A percentile compares a stretch with the other conserved stretches of the same genome.
Conservation (phyloP, 1,140 invertebrate genomes). For the Plodia interpunctella region DNA sequence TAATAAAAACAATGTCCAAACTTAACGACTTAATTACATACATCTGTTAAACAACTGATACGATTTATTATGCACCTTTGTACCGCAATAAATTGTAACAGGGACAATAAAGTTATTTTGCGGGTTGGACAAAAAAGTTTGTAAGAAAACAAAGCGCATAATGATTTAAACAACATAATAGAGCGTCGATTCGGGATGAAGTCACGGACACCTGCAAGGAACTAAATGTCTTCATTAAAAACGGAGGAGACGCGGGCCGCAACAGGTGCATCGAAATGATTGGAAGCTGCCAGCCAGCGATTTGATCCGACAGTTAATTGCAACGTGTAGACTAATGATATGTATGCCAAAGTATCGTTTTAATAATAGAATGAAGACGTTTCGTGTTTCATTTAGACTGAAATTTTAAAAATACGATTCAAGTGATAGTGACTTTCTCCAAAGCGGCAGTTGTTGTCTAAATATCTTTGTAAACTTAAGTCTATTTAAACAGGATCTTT, state of each 20-base stretch:
- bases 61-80: constrained; percentile 68
- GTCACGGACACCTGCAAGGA: constrained; percentile 62
- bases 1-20: constrained; percentile 55
- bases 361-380: constrained; percentile 13
- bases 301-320: constrained; percentile 20
- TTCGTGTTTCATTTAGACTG: constrained; percentile 7
- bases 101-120: constrained; percentile 59
- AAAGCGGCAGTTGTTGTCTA: not conserved
- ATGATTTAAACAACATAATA: constrained; percentile 72
- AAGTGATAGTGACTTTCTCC: no score
- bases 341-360: constrained; percentile 13
- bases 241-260: constrained; percentile 31
- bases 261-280: constrained; percentile 57
- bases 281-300: constrained; percentile 24
- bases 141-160: constrained; percentile 72
- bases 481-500: constrained; percentile 31
- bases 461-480: constrained; percentile 1
- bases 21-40: constrained; percentile 72
- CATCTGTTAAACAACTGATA: constrained; percentile 67
- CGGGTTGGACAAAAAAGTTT: constrained; percentile 49
- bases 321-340: constrained; percentile 23
- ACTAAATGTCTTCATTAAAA: constrained; percentile 70
- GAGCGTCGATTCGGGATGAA: constrained; percentile 47
- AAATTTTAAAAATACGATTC: no score
- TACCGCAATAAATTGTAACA: constrained; percentile 60